A percentile compares a stretch with the other conserved stretches of the same genome.
Conservation (phyloP, 2,797 vertebrate species). For the Myoxocephalus aenaeus region DNA sequence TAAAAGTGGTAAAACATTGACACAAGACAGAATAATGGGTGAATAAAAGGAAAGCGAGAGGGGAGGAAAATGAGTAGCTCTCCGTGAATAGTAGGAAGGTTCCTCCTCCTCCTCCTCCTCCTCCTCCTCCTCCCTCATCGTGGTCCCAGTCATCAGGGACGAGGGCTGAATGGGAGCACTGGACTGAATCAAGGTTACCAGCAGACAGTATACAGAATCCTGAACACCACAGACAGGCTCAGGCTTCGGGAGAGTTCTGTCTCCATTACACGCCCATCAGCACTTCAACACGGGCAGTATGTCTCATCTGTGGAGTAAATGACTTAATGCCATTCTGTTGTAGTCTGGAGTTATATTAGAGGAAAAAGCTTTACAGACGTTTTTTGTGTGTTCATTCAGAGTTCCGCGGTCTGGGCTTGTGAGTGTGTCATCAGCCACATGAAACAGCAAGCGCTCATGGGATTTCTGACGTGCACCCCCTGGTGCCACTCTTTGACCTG, state of each 20-base stretch:
- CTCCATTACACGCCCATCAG: slow-evolving; percentile 22
- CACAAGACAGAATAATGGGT: background rate
- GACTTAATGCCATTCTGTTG: slow-evolving; percentile 31
- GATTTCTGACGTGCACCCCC: slow-evolving; percentile 48
- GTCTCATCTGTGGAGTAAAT: slow-evolving; percentile 51
- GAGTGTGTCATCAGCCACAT: slow-evolving; percentile 67
- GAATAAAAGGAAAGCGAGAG: background rate
- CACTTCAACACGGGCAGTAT: slow-evolving; percentile 33
- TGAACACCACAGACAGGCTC: slow-evolving; percentile 32
- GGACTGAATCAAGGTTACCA: slow-evolving; percentile 38
- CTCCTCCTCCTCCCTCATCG: slow-evolving; percentile 39
- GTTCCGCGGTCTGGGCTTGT: slow-evolving; percentile 37
- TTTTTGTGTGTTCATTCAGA: slow-evolving; percentile 47
- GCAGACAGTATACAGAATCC: slow-evolving; percentile 42
- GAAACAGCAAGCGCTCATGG: slow-evolving; percentile 33
- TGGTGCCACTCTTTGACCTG: slow-evolving; percentile 43
- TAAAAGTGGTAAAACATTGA: background rate
- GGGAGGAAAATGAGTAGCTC: slow-evolving; percentile 38
- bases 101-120: slow-evolving; percentile 7
- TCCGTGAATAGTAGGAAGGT: slow-evolving; percentile 49
- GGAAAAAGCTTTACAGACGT: slow-evolving; percentile 49
- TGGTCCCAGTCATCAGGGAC: slow-evolving; percentile 42
- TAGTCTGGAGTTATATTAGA: slow-evolving; percentile 42
- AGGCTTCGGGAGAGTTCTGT: slow-evolving; percentile 19
- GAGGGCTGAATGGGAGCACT: slow-evolving; percentile 47